Conservation (phyloP, 2,888 invertebrate genomes). For the Hesperia comma region DNA sequence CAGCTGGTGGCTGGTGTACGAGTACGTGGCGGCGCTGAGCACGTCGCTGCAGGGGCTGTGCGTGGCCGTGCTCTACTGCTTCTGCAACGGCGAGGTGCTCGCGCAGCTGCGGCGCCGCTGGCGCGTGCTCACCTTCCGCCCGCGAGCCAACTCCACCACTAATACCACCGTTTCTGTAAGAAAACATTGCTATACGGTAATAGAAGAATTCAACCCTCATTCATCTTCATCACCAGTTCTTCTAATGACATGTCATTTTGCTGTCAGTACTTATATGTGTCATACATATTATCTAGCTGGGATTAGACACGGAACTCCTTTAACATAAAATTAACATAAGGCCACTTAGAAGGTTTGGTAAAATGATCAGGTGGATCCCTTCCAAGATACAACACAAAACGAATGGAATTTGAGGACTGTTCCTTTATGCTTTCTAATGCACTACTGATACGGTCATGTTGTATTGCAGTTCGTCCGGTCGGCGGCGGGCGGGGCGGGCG, state of each 20-base stretch:
- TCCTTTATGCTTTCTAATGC: too few relatives aligned
- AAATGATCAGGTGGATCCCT: too few relatives aligned
- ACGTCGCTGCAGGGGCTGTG: conserved; percentile 96
- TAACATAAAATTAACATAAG: too few relatives aligned
- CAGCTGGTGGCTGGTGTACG: conserved; percentile 91
- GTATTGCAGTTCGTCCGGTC: conserved; percentile 89
- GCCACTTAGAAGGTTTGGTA: too few relatives aligned
- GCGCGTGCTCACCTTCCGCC: conserved; percentile 92
- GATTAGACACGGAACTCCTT: too few relatives aligned
- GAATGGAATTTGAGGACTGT: too few relatives aligned
- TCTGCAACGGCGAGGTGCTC: conserved; percentile 97
- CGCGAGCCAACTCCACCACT: conserved; percentile 92
- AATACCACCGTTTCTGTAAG: conserved; percentile 95
- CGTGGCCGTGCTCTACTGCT: conserved; percentile 96
- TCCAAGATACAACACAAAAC: too few relatives aligned
- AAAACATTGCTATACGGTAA: conserved; percentile 27
- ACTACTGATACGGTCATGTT: not conserved
- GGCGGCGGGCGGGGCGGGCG: conserved; percentile 86
- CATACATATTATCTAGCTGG: too few relatives aligned
- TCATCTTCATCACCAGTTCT: too few relatives aligned
- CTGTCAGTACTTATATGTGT: too few relatives aligned
- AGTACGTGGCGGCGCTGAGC: conserved; percentile 92
- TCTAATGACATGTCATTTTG: too few relatives aligned
- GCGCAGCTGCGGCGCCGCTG: conserved; percentile 93
- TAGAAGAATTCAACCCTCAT: too few relatives aligned